Evolutionary conservation across 2,888 invertebrate genomes (phyloP).

Genomic region (Pseudococcus viburni): DNA sequence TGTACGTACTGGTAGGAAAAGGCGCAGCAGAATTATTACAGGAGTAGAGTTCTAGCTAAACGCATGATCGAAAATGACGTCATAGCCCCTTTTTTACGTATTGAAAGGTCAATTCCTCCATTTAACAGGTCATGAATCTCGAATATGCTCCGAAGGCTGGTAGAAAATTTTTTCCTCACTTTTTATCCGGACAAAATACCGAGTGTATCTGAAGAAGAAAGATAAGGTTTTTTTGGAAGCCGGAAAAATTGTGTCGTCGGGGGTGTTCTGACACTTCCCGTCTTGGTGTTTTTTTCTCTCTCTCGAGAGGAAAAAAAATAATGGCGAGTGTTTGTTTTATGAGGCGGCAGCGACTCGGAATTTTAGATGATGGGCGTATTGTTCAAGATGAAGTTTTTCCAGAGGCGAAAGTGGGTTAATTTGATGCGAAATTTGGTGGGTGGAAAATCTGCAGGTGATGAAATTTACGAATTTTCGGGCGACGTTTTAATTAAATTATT

Average conservation of each 20-base stretch:
- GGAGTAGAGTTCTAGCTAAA: neutral
- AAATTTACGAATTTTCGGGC: too few relatives aligned
- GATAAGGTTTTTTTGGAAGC: constrained; percentile 4
- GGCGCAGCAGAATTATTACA: neutral
- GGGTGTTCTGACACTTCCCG: constrained; percentile 2
- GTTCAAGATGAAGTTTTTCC: too few relatives aligned
- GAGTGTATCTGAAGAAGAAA: constrained; percentile 10
- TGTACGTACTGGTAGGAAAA: neutral
- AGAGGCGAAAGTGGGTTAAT: too few relatives aligned
- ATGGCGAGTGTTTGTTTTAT: too few relatives aligned
- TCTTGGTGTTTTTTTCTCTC: neutral
- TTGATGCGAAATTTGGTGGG: too few relatives aligned
- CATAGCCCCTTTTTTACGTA: constrained; percentile 7
- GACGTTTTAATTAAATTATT: too few relatives aligned
- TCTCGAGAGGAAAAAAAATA: neutral
- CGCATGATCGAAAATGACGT: constrained; percentile 43
- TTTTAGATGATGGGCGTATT: too few relatives aligned
- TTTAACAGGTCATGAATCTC: constrained; percentile 38
- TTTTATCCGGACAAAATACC: neutral
- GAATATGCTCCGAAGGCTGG: constrained; percentile 26
- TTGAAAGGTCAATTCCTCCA: constrained; percentile 34
- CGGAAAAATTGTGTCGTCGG: constrained; percentile 1
- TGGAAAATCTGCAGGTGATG: too few relatives aligned
- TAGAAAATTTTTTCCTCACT: neutral
- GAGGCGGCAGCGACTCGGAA: too few relatives aligned